These are phyloP conservation scores for Thumatha senex DNA, from an alignment of 2,888 invertebrate species.

Conservation along the genomic window DNA sequence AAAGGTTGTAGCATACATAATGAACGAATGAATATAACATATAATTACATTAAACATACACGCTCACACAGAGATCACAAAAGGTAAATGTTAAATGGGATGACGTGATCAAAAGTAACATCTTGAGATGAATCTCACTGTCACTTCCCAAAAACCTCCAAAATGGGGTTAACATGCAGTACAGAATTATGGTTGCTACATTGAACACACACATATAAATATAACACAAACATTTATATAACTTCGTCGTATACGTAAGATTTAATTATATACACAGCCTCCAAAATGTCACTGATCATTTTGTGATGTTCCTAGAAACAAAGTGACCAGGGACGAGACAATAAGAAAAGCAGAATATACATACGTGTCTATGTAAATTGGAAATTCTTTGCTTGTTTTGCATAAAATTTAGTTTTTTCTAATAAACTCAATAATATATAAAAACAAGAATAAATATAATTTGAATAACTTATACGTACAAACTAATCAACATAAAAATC, in stretches of 20 bases:
- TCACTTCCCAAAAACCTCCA: too few relatives aligned
- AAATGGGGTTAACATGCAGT: neutral
- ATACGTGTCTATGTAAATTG: constrained; percentile 7
- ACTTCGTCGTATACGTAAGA: constrained; percentile 2
- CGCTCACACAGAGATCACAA: constrained; percentile 31
- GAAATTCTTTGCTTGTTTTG: neutral
- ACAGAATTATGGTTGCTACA: neutral
- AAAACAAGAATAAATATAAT: constrained; percentile 21
- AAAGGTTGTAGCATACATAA: constrained; percentile 12
- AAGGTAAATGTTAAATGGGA: constrained; percentile 21
- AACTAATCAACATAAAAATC: constrained; percentile 42
- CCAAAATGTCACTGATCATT: constrained; percentile 10
- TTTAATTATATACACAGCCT: constrained; percentile 34
- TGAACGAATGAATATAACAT: constrained; percentile 10
- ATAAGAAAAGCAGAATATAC: constrained; percentile 1
- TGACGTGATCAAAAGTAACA: constrained; percentile 3
- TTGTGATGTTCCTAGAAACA: constrained; percentile 5
- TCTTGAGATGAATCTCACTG: neutral
- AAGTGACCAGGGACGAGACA: constrained; percentile 15
- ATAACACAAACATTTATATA: neutral
- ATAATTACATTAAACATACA: constrained; percentile 11
- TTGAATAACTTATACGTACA: constrained; percentile 35
- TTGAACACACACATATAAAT: neutral
- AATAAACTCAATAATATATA: neutral
- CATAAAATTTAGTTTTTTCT: neutral